These are phyloP conservation scores for Entelurus aequoreus DNA, from an alignment of 2,113 vertebrate species.

Conservation along the genomic window DNA sequence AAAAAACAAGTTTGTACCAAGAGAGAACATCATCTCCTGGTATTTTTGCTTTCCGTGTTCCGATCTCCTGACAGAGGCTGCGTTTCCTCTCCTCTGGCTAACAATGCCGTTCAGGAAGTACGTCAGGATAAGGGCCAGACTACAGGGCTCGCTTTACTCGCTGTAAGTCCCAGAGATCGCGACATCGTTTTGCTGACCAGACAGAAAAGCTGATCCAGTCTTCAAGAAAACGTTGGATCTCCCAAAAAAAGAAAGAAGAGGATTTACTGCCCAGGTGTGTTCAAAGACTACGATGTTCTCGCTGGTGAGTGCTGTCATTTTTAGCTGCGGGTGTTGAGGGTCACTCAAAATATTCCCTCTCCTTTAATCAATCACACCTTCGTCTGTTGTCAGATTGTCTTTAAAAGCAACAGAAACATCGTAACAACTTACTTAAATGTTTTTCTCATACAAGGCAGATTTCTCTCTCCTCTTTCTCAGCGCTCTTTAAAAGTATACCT, in stretches of 20 bases:
- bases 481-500: too few relatives aligned
- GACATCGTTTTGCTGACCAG: constrained; percentile 22
- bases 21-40: constrained; percentile 32
- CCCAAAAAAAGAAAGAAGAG: constrained; percentile 38
- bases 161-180: constrained; percentile 32
- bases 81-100: constrained; percentile 55
- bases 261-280: constrained; percentile 47
- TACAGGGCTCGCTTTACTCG: constrained; percentile 37
- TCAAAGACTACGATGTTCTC: constrained; percentile 56
- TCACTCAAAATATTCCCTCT: background rate
- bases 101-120: constrained; percentile 67
- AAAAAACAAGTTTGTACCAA: constrained; percentile 1
- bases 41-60: constrained; percentile 54
- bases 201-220: constrained; percentile 19
- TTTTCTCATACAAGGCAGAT: too few relatives aligned
- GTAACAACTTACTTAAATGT: too few relatives aligned
- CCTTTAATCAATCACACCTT: too few relatives aligned
- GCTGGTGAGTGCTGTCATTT: constrained; percentile 57
- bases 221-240: constrained; percentile 34
- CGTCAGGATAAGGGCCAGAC: constrained; percentile 65
- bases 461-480: too few relatives aligned
- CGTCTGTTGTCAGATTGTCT: too few relatives aligned
- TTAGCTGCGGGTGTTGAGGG: constrained; percentile 35
- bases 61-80: constrained; percentile 47
- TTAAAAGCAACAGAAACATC: too few relatives aligned